Base-by-base conservation (phyloP, 1,140 invertebrate species). In the Acyrthosiphon pisum region DNA sequence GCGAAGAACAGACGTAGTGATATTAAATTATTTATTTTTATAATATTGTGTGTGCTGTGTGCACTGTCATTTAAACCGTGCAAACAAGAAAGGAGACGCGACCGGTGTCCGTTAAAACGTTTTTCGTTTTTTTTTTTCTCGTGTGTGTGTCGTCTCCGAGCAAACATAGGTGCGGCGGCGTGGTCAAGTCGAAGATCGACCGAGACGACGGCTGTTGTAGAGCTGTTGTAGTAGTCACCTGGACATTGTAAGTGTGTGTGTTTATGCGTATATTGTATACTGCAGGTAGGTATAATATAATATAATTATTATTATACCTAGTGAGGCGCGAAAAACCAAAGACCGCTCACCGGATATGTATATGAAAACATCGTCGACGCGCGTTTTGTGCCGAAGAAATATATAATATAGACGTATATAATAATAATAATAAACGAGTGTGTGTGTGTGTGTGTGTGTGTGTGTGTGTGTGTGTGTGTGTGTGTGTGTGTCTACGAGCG, bases 1-100 rank as follows among this genome's bases (percentile, higher is more conserved):
- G 90, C 90, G 56, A 76, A 91, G 56, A 68, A 91, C 56, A 23
- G 90, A 90, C n/a, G 30, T 76, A 30, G 23, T 60, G 41, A 41
- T 41, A 41, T 41, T n/a, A n/a, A 41, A 50, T 50, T 50, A 22
- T 53, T 53, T 88, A 50, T 88, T 88, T 50, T 88, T n/a, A 50
- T 88, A 60, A 91, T 46, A 91, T 91, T 22, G 7, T 91, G n/a
- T n/a, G n/a, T n/a, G n/a, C n/a, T n/a, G n/a, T n/a, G 35, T 91
- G 53, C 89, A 26, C 89, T 37, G 89, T 91, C 90, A 60, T 91
- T 91, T 91, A 91, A 91, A 91, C 90, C 41, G 41, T 91, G 56
- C 56, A 91, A 91, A 91, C 90, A 91, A 91, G 30, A 86, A 26
- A 88, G 23, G 46, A 88, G 20, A 30, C 60, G 23, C 90, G 48